A percentile compares a stretch with the other conserved stretches of the same genome.
Evolutionary conservation across 1,140 invertebrate genomes (phyloP).

Genomic region (Heliconius congener): DNA sequence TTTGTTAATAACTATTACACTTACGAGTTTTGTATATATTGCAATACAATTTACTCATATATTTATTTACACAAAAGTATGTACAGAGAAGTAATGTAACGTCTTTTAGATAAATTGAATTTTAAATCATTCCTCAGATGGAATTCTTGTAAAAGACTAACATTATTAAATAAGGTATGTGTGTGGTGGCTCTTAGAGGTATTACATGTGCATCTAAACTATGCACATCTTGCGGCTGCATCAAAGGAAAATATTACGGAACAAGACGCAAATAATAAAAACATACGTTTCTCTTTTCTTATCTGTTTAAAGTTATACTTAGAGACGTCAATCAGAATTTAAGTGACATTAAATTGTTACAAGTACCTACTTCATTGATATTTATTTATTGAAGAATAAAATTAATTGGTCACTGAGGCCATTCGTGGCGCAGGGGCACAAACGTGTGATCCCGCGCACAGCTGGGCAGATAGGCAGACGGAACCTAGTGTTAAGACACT

Average conservation of each 20-base stretch:
- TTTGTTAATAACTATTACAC: no score
- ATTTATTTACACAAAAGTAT: no score
- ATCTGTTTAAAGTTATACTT: neutral
- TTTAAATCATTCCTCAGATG: constrained; percentile 1
- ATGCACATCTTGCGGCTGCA: neutral
- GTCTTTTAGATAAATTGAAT: constrained; percentile 10
- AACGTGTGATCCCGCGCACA: no score
- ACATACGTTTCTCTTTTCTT: neutral
- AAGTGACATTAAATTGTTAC: no score
- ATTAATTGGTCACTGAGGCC: no score
- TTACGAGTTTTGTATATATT: no score
- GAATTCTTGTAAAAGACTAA: constrained; percentile 8
- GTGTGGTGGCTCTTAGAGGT: neutral
- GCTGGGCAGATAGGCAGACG: no score
- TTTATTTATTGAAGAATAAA: no score
- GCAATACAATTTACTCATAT: no score
- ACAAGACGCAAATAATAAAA: neutral
- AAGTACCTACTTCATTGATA: no score
- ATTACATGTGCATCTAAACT: neutral
- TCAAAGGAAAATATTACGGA: neutral
- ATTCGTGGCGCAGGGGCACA: no score
- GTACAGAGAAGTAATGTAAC: neutral
- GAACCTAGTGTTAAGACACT: no score
- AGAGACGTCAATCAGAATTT: neutral
- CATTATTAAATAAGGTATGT: constrained; percentile 1